Evolutionary conservation across 2,797 vertebrate species (phyloP).

Genomic region (Melanotaenia pygmaea): DNA sequence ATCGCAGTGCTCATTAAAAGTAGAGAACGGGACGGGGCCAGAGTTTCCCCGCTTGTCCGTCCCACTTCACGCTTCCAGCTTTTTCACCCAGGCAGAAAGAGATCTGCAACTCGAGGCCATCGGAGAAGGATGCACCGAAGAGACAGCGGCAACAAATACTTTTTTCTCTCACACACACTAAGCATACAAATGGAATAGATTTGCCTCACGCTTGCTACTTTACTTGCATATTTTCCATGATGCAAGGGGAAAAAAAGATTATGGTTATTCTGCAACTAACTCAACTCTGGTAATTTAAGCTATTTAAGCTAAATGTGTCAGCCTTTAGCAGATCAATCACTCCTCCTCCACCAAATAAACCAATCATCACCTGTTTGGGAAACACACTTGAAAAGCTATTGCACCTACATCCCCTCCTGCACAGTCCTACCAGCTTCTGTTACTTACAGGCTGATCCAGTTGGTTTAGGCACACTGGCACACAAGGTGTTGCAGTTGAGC

Average conservation of each 20-base stretch:
- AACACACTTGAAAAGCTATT: constrained; percentile 34
- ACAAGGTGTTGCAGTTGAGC: constrained; percentile 31
- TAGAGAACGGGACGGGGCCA: constrained; percentile 69
- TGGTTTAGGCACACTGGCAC: constrained; percentile 42
- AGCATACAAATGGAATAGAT: neutral
- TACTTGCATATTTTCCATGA: neutral
- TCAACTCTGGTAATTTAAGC: constrained; percentile 13
- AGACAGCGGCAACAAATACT: constrained; percentile 34
- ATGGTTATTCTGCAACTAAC: neutral
- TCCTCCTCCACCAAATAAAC: constrained; percentile 56
- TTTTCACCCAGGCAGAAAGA: constrained; percentile 47
- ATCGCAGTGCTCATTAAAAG: constrained; percentile 75
- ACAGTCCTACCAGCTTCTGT: neutral
- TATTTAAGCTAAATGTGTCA: constrained; percentile 4
- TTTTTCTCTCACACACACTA: neutral
- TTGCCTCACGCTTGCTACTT: neutral
- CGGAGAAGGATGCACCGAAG: constrained; percentile 23
- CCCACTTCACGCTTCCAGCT: constrained; percentile 69
- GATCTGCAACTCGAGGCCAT: constrained; percentile 48
- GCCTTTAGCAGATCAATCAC: constrained; percentile 41
- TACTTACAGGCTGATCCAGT: constrained; percentile 16
- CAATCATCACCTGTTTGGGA: constrained; percentile 53
- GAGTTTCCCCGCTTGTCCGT: constrained; percentile 68
- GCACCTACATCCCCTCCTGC: constrained; percentile 8
- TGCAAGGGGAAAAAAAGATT: neutral